A percentile compares a stretch with the other conserved stretches of the same genome.
Conservation (phyloP, 2,888 invertebrate genomes). For the Electrophaes corylata region DNA sequence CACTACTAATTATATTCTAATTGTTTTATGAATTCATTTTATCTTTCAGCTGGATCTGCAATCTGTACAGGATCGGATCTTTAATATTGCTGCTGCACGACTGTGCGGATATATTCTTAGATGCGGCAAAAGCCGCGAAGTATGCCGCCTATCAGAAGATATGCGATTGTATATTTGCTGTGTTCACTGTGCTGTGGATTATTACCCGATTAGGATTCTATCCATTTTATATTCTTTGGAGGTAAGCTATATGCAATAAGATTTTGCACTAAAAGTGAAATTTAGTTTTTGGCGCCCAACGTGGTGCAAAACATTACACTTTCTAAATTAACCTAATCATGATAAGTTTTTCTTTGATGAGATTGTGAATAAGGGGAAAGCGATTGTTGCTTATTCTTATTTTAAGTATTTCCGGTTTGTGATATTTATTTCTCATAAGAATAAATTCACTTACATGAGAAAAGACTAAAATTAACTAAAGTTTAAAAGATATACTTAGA, state of each 20-base stretch:
- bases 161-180: conserved; percentile 94
- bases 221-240: conserved; percentile 94
- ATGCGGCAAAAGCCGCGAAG: conserved; percentile 97
- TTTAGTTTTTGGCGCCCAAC: conserved; percentile 3
- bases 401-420: too few relatives aligned
- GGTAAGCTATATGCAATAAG: too few relatives aligned
- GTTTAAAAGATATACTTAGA: too few relatives aligned
- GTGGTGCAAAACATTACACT: background rate
- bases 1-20: background rate
- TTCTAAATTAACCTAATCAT: too few relatives aligned
- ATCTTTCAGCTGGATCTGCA: conserved; percentile 97
- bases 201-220: conserved; percentile 94
- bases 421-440: too few relatives aligned
- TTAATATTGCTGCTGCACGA: conserved; percentile 95
- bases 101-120: conserved; percentile 94
- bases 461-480: too few relatives aligned
- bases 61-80: conserved; percentile 95
- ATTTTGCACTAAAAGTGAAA: too few relatives aligned
- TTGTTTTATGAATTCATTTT: conserved; percentile 69
- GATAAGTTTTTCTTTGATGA: too few relatives aligned
- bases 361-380: too few relatives aligned
- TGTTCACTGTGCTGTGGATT: conserved; percentile 97
- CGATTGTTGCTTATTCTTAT: too few relatives aligned
- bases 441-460: too few relatives aligned
- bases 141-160: conserved; percentile 95